phyloP scores from a whole-genome alignment of 2,113 vertebrate species.

The Mesocricetus auratus region DNA sequence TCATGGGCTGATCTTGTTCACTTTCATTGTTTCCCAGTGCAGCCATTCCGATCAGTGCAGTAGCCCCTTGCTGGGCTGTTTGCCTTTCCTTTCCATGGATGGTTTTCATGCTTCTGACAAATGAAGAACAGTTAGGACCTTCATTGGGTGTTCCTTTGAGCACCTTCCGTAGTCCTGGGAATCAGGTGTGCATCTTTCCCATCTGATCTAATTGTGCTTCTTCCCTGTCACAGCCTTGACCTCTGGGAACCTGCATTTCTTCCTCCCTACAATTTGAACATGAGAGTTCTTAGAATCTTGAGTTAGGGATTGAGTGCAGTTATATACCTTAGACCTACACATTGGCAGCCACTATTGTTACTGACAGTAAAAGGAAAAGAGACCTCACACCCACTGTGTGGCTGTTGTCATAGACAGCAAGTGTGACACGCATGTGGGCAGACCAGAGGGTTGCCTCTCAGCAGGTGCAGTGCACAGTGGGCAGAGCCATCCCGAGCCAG shows the following conservation, averaged over 20 bases:
- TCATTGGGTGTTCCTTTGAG: background rate
- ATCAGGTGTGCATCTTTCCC: background rate
- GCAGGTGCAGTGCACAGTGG: background rate
- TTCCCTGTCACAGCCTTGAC: background rate
- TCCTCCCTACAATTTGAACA: background rate
- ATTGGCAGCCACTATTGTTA: background rate
- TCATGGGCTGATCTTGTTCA: background rate
- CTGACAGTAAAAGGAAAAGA: background rate
- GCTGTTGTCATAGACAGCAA: background rate
- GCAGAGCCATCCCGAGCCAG: background rate
- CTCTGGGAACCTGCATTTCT: conserved; percentile 11
- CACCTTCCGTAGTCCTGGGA: background rate
- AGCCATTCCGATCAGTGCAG: background rate
- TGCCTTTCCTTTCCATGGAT: background rate
- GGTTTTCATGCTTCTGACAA: background rate
- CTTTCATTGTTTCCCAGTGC: background rate
- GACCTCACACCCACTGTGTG: background rate
- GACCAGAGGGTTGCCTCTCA: background rate
- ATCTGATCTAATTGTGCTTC: background rate
- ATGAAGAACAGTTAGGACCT: background rate
- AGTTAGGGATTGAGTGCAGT: background rate
- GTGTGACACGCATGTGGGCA: background rate
- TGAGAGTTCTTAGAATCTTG: conserved; percentile 10
- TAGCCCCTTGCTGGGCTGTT: background rate
- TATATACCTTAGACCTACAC: background rate